Percentiles rank a stretch among this genome's conserved stretches.
Conservation (phyloP, 2,888 invertebrate species). For the Cheilosia scutellata region DNA sequence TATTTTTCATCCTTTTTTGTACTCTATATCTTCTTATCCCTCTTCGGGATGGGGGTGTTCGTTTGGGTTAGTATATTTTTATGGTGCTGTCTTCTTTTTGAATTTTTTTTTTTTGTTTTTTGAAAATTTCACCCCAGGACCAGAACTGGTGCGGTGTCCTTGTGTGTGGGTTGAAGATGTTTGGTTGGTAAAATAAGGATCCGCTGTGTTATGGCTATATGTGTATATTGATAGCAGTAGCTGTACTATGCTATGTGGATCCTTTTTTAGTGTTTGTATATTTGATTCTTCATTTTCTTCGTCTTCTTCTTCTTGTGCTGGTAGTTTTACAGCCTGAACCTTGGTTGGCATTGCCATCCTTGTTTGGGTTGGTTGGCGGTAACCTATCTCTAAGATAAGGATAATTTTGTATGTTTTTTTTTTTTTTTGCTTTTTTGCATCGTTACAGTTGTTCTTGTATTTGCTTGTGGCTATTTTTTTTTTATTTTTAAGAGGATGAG, state of each 20-base stretch:
- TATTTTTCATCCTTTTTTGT: slow-evolving; percentile 11
- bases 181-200: slow-evolving; percentile 43
- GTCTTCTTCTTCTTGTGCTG: slow-evolving; percentile 4
- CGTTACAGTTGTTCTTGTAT: slow-evolving; percentile 39
- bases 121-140: slow-evolving; percentile 18
- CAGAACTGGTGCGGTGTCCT: slow-evolving; percentile 21
- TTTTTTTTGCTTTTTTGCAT: slow-evolving; percentile 3
- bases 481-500: slow-evolving; percentile 2
- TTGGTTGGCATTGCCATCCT: slow-evolving; percentile 17
- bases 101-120: slow-evolving; percentile 9
- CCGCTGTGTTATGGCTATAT: slow-evolving; percentile 1
- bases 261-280: slow-evolving; percentile 29
- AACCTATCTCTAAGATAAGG: slow-evolving; percentile 45
- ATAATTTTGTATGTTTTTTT: slow-evolving; percentile 2
- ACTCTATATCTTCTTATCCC: slow-evolving; percentile 35
- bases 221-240: slow-evolving; percentile 39
- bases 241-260: slow-evolving; percentile 5
- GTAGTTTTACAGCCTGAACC: slow-evolving; percentile 20
- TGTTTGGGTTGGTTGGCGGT: slow-evolving; percentile 40
- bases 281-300: slow-evolving; percentile 33
- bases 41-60: neutral
- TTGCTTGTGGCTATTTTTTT: neutral
- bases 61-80: slow-evolving; percentile 16
- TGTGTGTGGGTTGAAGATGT: slow-evolving; percentile 63
- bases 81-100: slow-evolving; percentile 23